Evolutionary conservation across 2,113 vertebrate genomes (phyloP).

Genomic region (Eptesicus fuscus): DNA sequence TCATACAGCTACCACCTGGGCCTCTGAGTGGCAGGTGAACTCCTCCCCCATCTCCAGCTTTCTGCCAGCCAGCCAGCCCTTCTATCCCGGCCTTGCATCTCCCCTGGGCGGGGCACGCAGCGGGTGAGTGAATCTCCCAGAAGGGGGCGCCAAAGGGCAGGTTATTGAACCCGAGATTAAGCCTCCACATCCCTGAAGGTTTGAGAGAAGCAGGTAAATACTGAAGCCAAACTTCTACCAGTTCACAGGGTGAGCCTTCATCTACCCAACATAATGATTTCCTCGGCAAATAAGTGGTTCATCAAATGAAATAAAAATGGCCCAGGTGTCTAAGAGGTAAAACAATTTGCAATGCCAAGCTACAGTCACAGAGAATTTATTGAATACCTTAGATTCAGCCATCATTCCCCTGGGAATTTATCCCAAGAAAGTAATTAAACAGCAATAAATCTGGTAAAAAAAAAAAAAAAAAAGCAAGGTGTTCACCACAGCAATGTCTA

Average conservation of each 20-base stretch:
- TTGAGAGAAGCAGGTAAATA: not conserved
- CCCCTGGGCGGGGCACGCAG: not conserved
- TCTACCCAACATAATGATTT: not conserved
- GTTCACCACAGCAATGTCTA: not conserved
- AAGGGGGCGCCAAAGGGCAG: not conserved
- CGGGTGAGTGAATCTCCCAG: not conserved
- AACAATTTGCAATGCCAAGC: not conserved
- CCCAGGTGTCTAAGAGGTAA: not conserved
- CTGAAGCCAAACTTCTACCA: not conserved
- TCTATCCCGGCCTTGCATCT: not conserved
- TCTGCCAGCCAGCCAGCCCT: too few species aligned
- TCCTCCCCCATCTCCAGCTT: not conserved
- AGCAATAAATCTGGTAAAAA: not conserved
- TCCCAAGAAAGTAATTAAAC: not conserved
- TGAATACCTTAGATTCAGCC: not conserved
- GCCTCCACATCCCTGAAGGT: fast-evolving
- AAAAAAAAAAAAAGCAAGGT: not conserved
- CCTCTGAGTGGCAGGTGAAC: not conserved
- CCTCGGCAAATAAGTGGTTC: not conserved
- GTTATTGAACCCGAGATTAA: not conserved
- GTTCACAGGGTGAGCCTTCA: not conserved
- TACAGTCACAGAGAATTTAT: not conserved
- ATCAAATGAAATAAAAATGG: not conserved
- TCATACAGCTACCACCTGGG: not conserved
- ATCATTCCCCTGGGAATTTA: not conserved